phyloP scores from a whole-genome alignment of 2,113 vertebrate genomes.

The Spheniscus mendiculus region DNA sequence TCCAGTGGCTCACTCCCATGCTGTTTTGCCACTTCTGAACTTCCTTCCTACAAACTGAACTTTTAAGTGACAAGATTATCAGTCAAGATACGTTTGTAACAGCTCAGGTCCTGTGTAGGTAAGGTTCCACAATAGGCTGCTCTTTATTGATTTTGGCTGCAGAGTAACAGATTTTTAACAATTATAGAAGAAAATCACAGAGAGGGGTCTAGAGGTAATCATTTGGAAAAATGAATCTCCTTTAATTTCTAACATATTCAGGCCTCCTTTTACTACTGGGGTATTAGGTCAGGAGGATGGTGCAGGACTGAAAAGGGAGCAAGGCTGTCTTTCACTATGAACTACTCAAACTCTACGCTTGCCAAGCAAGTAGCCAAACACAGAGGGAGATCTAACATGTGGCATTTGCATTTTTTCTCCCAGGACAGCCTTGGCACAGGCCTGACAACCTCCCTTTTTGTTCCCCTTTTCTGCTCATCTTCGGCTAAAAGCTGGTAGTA shows the following conservation, averaged over 20 bases:
- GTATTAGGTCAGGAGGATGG: background rate
- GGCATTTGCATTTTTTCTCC: background rate
- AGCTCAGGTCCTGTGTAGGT: background rate
- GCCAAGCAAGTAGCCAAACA: background rate
- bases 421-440: background rate
- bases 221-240: background rate
- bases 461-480: background rate
- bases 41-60: background rate
- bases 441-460: background rate
- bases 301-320: background rate
- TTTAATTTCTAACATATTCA: background rate
- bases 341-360: background rate
- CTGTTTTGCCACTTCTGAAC: background rate
- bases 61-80: background rate
- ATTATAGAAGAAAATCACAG: background rate
- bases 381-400: background rate
- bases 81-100: background rate
- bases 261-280: background rate
- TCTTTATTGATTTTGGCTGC: background rate
- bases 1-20: background rate
- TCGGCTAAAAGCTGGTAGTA: background rate
- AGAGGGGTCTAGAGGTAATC: background rate
- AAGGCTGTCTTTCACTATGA: background rate
- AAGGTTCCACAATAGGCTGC: background rate
- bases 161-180: background rate